Base-by-base conservation (phyloP, 2,113 vertebrate genomes). In the Hystrix brachyura region DNA sequence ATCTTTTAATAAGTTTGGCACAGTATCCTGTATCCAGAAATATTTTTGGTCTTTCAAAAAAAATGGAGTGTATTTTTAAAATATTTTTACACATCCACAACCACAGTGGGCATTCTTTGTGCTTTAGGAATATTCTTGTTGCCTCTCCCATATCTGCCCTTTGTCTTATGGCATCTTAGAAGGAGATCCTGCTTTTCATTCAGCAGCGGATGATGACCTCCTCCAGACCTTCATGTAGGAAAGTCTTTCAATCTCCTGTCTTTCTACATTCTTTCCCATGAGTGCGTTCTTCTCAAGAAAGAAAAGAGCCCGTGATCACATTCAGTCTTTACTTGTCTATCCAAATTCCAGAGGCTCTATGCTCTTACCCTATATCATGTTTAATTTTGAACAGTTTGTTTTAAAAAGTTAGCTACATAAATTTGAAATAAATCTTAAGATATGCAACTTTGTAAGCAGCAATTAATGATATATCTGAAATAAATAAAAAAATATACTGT, bases 121-220 rank as follows among this genome's bases (percentile, higher is more conserved):
- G 7, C 7, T 10, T 46, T 46, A 19, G 13, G 18, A 57, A 7
- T 53, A 67, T 48, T 21, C 25, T 25, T 13, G 0, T 29, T 55
- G 25, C 7, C 6, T 29, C 25, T 5, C 5, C 25, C 5, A 59
- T n/a, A 1, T 21, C 9, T 4, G 60, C 11, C 32, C 11, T n/a
- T 64, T 14, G 32, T 92, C 48, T 7, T 19, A 25, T 3, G 18
- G 23, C 17, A 7, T 48, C 19, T n/a, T 4, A 29, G 17, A 27
- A 65, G 7, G 23, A 38, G 0, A 53, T 9, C 23, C 14, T 11
- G 4, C 0, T 62, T 18, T 46, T n/a, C 23, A 57, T 64, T 14
- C 34, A 10, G 25, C 15, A n/a, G 15, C 27, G 67, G 12, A 34
- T 46, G 14, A 27, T 21, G 9, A 3, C 7, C 15, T 82, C 12